These are phyloP conservation scores for Battus philenor DNA, from an alignment of 1,140 invertebrate species.

Conservation along the genomic window DNA sequence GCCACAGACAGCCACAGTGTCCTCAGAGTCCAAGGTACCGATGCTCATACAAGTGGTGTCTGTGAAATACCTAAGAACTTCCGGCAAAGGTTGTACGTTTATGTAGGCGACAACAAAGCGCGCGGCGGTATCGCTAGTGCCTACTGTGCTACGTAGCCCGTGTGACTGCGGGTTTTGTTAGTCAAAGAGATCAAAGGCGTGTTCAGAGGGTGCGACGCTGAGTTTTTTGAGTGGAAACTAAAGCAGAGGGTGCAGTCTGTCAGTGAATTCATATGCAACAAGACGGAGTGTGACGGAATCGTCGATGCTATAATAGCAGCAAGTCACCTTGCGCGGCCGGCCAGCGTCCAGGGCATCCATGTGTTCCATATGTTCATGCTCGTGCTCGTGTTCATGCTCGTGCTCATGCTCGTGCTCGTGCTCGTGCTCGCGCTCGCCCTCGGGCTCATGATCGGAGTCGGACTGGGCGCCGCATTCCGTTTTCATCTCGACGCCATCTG, in stretches of 20 bases:
- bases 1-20: too few relatives aligned
- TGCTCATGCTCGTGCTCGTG: slow-evolving; percentile 36
- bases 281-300: neutral
- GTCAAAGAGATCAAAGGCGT: neutral
- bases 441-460: slow-evolving; percentile 49
- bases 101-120: too few relatives aligned
- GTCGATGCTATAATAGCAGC: slow-evolving; percentile 21
- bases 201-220: neutral
- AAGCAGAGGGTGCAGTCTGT: too few relatives aligned
- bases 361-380: slow-evolving; percentile 36
- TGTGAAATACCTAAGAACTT: too few relatives aligned
- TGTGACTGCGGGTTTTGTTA: neutral
- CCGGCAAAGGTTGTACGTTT: too few relatives aligned
- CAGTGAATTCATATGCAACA: neutral
- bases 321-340: slow-evolving; percentile 65
- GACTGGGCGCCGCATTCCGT: slow-evolving; percentile 47
- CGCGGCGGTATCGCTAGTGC: too few relatives aligned
- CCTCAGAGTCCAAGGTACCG: too few relatives aligned
- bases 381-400: slow-evolving; percentile 29
- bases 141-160: neutral
- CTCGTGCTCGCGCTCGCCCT: slow-evolving; percentile 30
- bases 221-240: too few relatives aligned
- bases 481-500: slow-evolving; percentile 54
- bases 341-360: slow-evolving; percentile 48
- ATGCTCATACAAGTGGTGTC: too few relatives aligned